These are phyloP conservation scores for Craterocephalus amniculus DNA, from an alignment of 2,797 vertebrate species.

Conservation along the genomic window DNA sequence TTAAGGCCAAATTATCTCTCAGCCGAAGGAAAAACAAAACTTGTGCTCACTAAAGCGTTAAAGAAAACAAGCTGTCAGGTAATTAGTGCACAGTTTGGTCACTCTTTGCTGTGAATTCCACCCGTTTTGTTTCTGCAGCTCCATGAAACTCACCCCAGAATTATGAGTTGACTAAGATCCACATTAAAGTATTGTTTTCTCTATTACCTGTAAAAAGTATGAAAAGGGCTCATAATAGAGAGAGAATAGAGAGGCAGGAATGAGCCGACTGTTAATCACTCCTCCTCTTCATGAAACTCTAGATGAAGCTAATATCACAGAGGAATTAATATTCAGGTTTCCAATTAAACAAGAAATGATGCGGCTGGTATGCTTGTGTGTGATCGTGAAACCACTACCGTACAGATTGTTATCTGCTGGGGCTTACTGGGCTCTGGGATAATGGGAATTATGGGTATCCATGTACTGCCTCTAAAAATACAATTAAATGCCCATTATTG, in stretches of 20 bases:
- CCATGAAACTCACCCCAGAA: neutral
- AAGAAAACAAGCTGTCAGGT: neutral
- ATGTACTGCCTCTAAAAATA: slow-evolving; percentile 49
- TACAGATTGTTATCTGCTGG: slow-evolving; percentile 61
- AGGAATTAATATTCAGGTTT: slow-evolving; percentile 62
- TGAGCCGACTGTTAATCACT: slow-evolving; percentile 45
- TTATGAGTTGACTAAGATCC: neutral
- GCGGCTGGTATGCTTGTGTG: slow-evolving; percentile 33
- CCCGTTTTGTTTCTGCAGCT: neutral
- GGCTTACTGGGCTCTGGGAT: slow-evolving; percentile 54
- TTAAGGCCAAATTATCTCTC: neutral
- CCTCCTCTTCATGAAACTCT: slow-evolving; percentile 31
- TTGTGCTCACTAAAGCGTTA: neutral
- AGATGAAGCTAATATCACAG: slow-evolving; percentile 58
- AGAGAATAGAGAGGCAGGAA: slow-evolving; percentile 1
- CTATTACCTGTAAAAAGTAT: neutral
- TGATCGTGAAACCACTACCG: slow-evolving; percentile 42
- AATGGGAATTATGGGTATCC: slow-evolving; percentile 50
- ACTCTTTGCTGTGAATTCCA: neutral
- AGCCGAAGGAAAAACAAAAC: neutral
- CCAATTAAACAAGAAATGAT: slow-evolving; percentile 49
- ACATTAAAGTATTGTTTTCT: neutral
- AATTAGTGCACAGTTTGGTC: neutral
- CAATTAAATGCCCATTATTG: slow-evolving; percentile 56
- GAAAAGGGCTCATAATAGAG: neutral